Base-by-base conservation (phyloP, 2,797 vertebrate species). In the Gorsachius magnificus region DNA sequence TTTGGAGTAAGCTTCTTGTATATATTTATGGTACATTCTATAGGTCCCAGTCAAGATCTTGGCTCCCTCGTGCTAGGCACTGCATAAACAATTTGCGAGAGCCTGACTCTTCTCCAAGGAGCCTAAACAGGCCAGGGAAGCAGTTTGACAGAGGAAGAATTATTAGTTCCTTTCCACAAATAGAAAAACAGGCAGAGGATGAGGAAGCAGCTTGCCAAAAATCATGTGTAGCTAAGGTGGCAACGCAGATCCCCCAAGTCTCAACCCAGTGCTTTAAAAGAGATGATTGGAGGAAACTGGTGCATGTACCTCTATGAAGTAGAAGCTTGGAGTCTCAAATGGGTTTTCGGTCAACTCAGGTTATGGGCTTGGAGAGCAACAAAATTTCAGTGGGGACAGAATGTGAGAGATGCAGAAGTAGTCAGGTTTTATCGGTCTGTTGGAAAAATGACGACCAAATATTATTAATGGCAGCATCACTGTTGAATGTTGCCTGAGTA, bases 61-160 rank as follows among this genome's bases (percentile, higher is more conserved):
- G 87, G 61, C 87, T 93, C 65, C 41, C 41, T 78, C 3, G 2
- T 0, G 4, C 28, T 60, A 45, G 70, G 51, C 53, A 8, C 91
- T 78, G 65, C 85, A 83, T 53, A 68, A 91, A 78, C 65, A 54
- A 63, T 91, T 88, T 86, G 72, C 0, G 5, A 48, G 69, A 69
- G 57, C 31, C 75, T 83, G 68, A 68, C 75, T 83, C 63, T 95
- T 43, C 91, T 77, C 93, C 90, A 81, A 81, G 66, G 80, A 81
- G 41, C 76, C 65, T 18, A 35, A 90, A 54, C 5, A 54, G 79
- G 57, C 64, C 54, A 46, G 16, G 54, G 76, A 76, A 91, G 51
- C 26, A 66, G 41, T 16, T 20, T 22, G 65, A 50, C n/a, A 56
- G 72, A 77, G 69, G 36, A 60, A 35, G 69, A 83, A 50, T 90